Percentiles rank a stretch among this genome's conserved stretches.
phyloP scores from a whole-genome alignment of 2,797 vertebrate genomes.

The Oreortyx pictus region DNA sequence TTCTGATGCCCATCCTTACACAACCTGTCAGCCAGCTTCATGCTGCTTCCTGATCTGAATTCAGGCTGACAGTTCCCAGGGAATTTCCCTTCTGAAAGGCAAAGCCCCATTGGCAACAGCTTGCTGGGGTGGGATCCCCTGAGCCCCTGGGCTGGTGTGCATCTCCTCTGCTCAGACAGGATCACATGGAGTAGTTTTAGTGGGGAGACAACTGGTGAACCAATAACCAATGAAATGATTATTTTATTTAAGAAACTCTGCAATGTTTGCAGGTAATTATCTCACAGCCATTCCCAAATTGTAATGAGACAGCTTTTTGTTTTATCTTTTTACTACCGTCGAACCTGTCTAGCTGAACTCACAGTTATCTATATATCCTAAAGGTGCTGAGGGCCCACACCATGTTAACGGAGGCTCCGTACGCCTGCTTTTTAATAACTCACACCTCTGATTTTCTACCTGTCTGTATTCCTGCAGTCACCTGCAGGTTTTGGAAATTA shows the following conservation, averaged over 20 bases:
- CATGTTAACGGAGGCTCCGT: not conserved
- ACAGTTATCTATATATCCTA: not conserved
- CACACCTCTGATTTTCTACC: constrained; percentile 7
- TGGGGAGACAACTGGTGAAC: not conserved
- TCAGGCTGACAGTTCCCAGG: not conserved
- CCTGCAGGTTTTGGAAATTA: constrained; percentile 46
- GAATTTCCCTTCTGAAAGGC: not conserved
- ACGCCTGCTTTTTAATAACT: constrained; percentile 28
- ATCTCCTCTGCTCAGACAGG: not conserved
- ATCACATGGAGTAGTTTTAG: not conserved
- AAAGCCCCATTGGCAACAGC: not conserved
- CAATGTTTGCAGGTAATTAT: not conserved
- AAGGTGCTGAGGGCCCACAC: not conserved
- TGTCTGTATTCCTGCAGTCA: not conserved
- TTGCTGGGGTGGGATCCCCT: not conserved
- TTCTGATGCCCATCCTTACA: not conserved
- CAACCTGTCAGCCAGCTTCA: not conserved
- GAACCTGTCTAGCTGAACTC: not conserved
- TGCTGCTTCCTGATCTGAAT: not conserved
- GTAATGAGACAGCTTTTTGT: not conserved
- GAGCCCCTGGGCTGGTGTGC: not conserved
- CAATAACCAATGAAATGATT: not conserved
- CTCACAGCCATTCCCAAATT: not conserved
- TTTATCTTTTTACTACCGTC: not conserved
- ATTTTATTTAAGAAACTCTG: not conserved